Percentiles rank a stretch among this genome's conserved stretches.
Evolutionary conservation across 2,797 vertebrate species (phyloP).

Genomic region (Chromobotia macracanthus): DNA sequence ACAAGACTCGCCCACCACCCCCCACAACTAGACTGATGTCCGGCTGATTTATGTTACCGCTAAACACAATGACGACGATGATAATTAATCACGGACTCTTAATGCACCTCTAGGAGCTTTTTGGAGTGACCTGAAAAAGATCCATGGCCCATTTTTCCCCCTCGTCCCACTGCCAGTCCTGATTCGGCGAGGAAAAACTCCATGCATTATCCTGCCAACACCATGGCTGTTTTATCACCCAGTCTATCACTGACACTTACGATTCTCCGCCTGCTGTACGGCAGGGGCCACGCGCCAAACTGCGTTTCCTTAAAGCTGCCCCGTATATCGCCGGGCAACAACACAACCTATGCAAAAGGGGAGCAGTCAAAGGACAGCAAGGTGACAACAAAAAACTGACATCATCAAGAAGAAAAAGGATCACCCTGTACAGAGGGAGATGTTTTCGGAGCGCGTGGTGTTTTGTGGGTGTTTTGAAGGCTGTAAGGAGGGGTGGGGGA

Average conservation of each 20-base stretch:
- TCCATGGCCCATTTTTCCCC: constrained; percentile 68
- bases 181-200: constrained; percentile 76
- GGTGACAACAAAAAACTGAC: constrained; percentile 73
- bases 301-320: constrained; percentile 81
- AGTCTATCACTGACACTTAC: constrained; percentile 86
- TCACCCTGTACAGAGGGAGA: constrained; percentile 28
- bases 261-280: constrained; percentile 72
- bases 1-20: constrained; percentile 44
- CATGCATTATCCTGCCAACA: constrained; percentile 87
- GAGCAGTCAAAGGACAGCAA: constrained; percentile 68
- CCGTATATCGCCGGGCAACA: constrained; percentile 77
- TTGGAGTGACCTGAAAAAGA: constrained; percentile 76
- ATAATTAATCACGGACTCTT: constrained; percentile 82
- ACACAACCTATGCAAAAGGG: constrained; percentile 76
- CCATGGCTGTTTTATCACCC: constrained; percentile 83
- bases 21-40: constrained; percentile 63
- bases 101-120: constrained; percentile 75
- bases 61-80: constrained; percentile 76
- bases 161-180: constrained; percentile 78
- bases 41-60: constrained; percentile 74
- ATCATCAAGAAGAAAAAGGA: constrained; percentile 56
- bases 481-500: constrained; percentile 20
- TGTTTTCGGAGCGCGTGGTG: constrained; percentile 2
- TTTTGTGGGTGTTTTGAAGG: constrained; percentile 25
- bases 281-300: constrained; percentile 63